Percentiles rank a stretch among this genome's conserved stretches.
Conservation (phyloP, 2,797 vertebrate genomes). For the Diceros bicornis region DNA sequence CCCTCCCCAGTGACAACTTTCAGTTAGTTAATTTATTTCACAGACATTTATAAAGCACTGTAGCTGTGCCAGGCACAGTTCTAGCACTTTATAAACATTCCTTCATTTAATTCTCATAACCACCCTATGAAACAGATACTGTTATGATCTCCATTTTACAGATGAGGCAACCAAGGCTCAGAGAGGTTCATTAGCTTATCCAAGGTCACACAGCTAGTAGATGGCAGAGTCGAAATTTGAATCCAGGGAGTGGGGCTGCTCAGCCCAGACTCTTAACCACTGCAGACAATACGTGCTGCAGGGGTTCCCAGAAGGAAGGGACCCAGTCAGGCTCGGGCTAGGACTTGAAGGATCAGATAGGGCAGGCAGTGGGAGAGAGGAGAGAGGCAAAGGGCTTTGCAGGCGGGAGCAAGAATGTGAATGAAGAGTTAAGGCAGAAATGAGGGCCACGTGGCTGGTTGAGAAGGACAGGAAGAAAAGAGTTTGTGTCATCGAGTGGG, state of each 20-base stretch:
- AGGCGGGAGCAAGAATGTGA: not conserved
- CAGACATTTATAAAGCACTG: not conserved
- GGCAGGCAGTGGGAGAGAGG: too few relatives aligned
- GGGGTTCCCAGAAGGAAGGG: not conserved
- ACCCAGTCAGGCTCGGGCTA: not conserved
- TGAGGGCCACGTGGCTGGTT: not conserved
- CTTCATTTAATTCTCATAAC: not conserved
- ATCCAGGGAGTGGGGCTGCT: not conserved
- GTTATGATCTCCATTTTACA: not conserved
- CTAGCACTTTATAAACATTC: not conserved
- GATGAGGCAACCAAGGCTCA: not conserved
- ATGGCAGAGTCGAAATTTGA: not conserved
- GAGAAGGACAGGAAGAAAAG: conserved; percentile 22
- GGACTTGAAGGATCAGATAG: not conserved
- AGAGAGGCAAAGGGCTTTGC: not conserved
- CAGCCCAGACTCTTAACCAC: not conserved
- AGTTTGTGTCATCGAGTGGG: not conserved
- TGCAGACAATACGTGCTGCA: not conserved
- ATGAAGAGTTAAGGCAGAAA: conserved; percentile 1
- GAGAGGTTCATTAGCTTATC: not conserved
- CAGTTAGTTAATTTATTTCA: not conserved
- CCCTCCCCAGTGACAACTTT: not conserved
- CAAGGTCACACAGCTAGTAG: not conserved
- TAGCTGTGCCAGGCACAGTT: not conserved
- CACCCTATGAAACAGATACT: not conserved